Conservation (phyloP, 2,888 invertebrate species). For the Dermolepida albohirtum region DNA sequence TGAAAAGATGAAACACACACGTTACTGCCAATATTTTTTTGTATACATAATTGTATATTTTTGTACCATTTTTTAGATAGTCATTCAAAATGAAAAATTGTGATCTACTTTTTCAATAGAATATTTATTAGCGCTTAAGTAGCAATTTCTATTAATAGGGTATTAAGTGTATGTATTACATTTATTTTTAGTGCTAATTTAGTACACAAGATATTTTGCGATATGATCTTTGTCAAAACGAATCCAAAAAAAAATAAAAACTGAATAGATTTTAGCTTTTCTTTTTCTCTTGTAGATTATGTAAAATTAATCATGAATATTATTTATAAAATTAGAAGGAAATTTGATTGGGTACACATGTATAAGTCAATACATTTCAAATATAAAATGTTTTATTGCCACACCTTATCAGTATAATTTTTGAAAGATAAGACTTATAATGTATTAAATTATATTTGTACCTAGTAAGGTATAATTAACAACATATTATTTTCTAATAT, state of each 20-base stretch:
- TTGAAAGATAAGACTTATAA: too few relatives aligned
- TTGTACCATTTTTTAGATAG: slow-evolving; percentile 21
- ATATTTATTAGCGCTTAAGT: slow-evolving; percentile 32
- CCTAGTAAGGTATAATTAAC: too few relatives aligned
- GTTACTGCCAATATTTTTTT: slow-evolving; percentile 33
- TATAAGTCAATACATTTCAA: too few relatives aligned
- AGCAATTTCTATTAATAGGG: slow-evolving; percentile 23
- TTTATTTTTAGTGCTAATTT: slow-evolving; percentile 31
- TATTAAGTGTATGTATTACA: slow-evolving; percentile 11
- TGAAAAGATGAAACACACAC: slow-evolving; percentile 3
- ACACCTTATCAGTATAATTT: too few relatives aligned
- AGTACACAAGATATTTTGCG: slow-evolving; percentile 16
- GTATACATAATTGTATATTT: slow-evolving; percentile 11
- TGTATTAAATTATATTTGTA: too few relatives aligned
- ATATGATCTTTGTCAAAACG: slow-evolving; percentile 28
- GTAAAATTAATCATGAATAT: too few relatives aligned
- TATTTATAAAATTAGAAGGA: too few relatives aligned
- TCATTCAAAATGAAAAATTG: slow-evolving; percentile 32
- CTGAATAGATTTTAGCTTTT: slow-evolving; percentile 3
- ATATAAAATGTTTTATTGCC: too few relatives aligned
- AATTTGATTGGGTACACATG: too few relatives aligned
- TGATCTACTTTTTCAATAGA: slow-evolving; percentile 36
- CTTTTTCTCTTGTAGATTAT: too few relatives aligned
- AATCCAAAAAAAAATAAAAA: slow-evolving; percentile 16
- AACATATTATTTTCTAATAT: too few relatives aligned